Evolutionary conservation across 2,888 invertebrate species (phyloP).

Genomic region (Orchesellides sinensis): DNA sequence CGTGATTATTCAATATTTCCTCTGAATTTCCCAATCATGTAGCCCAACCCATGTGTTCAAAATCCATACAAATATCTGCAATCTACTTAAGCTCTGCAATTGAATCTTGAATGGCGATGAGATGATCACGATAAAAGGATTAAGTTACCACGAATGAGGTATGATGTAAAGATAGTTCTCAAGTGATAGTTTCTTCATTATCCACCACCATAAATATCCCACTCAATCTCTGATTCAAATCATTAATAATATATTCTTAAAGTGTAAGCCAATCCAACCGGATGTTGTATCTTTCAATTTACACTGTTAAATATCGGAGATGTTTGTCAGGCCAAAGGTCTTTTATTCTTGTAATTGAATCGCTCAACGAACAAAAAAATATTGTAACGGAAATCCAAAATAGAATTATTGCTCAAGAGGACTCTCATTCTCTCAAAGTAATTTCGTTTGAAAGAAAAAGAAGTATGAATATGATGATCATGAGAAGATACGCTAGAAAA

Average conservation of each 20-base stretch:
- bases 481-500: neutral
- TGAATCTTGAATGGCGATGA: slow-evolving; percentile 5
- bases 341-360: slow-evolving; percentile 49
- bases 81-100: slow-evolving; percentile 10
- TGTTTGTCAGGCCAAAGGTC: slow-evolving; percentile 24
- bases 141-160: slow-evolving; percentile 52
- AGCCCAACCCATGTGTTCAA: neutral
- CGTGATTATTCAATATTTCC: slow-evolving; percentile 1
- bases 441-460: neutral
- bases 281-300: slow-evolving; percentile 42
- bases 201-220: neutral
- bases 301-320: slow-evolving; percentile 5
- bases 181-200: slow-evolving; percentile 31
- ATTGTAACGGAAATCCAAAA: slow-evolving; percentile 1
- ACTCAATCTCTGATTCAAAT: slow-evolving; percentile 6
- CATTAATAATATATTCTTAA: neutral
- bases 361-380: slow-evolving; percentile 45
- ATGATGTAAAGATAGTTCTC: neutral
- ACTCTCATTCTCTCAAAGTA: neutral
- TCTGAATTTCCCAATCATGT: slow-evolving; percentile 6
- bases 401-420: no score
- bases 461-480: slow-evolving; percentile 22
- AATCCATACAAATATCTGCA: neutral
- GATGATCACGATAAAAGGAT: slow-evolving; percentile 62
- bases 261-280: slow-evolving; percentile 23